These are phyloP conservation scores for Paramuricea clavata DNA, from an alignment of 92 coral and sea anemone species.

Conservation along the genomic window DNA sequence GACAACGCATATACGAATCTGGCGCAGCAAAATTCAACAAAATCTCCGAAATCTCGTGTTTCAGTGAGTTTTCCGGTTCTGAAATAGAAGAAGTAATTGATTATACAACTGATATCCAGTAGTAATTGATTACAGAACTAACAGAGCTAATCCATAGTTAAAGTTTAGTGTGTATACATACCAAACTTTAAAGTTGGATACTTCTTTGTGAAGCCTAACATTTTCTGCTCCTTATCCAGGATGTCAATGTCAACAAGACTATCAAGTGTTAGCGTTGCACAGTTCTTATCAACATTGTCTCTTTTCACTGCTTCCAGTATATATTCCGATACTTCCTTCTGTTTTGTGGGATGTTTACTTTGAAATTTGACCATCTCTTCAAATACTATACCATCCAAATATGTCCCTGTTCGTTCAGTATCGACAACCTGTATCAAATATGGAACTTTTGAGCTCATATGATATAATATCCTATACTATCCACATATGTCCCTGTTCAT, in stretches of 20 bases:
- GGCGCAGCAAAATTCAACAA: constrained; percentile 61
- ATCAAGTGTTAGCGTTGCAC: constrained; percentile 66
- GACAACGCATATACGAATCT: constrained; percentile 69
- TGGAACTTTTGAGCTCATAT: background rate
- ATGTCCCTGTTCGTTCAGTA: constrained; percentile 59
- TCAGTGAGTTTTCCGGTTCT: constrained; percentile 66
- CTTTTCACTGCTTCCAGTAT: constrained; percentile 62
- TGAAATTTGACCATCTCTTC: constrained; percentile 56
- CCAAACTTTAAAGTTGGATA: constrained; percentile 70
- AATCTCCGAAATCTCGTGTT: constrained; percentile 61
- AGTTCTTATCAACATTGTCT: constrained; percentile 41
- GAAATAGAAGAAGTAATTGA: background rate
- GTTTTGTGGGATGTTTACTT: constrained; percentile 34
- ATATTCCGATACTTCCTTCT: constrained; percentile 58
- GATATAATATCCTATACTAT: too few species aligned
- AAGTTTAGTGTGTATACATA: constrained; percentile 35
- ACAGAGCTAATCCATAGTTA: background rate
- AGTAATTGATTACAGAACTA: too few species aligned
- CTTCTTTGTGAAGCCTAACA: constrained; percentile 52
- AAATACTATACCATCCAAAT: constrained; percentile 67
- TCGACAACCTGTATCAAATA: constrained; percentile 57
- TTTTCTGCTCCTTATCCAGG: constrained; percentile 48
- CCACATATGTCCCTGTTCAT: too few species aligned
- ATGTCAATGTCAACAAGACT: constrained; percentile 68
- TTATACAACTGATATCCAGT: background rate